Conservation (phyloP, 2,113 vertebrate species). For the Oncorhynchus clarkii region DNA sequence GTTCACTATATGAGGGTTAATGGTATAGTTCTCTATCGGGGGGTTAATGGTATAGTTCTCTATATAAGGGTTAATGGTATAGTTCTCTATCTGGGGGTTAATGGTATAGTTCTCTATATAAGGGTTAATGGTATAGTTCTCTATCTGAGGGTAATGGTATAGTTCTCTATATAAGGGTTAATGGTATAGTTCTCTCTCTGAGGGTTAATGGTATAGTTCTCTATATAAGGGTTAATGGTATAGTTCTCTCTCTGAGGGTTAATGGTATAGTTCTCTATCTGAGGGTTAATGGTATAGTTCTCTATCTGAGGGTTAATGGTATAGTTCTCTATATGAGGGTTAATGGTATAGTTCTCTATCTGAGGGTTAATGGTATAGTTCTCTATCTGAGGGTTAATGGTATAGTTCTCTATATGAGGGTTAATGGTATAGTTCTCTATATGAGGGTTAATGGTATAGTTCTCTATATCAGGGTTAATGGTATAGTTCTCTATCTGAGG, state of each 20-base stretch:
- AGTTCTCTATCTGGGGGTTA: not conserved
- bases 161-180: not conserved
- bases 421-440: not conserved
- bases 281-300: no score
- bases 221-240: not conserved
- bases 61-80: not conserved
- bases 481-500: no score
- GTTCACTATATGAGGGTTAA: not conserved
- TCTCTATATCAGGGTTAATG: no score
- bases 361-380: no score
- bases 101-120: not conserved
- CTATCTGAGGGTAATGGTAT: not conserved
- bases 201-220: not conserved
- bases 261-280: not conserved
- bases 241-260: not conserved
- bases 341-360: not conserved
- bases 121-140: no score
- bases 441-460: no score
- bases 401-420: not conserved
- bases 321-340: no score
- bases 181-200: not conserved
- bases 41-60: not conserved
- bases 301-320: no score
- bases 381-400: not conserved
- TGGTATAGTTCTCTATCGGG: not conserved